Base-by-base conservation (phyloP, 2,797 vertebrate species). In the Cirrhinus molitorella region DNA sequence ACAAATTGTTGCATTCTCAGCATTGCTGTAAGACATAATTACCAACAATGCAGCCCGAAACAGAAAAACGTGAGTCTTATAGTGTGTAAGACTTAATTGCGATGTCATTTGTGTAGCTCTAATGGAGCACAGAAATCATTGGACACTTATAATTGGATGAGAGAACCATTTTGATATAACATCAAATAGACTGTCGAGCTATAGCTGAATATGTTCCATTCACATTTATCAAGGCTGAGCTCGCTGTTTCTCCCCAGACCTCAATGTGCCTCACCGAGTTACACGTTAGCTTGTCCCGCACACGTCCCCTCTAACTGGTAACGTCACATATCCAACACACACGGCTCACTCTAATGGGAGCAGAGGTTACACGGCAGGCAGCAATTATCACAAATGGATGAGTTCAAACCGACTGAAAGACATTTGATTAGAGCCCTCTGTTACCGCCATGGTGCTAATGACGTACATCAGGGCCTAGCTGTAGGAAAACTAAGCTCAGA, bases 301-400 rank as follows among this genome's bases (percentile, higher is more conserved):
- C 25, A 63, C 51, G 76, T 78, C 28, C 81, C 87, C 88, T 83
- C 80, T 90, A 92, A 92, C 93, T 89, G 92, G 92, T 94, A 89
- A 88, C 79, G 12, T 84, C 77, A 57, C 68, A 88, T 79, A 86
- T 82, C 73, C 79, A 79, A 57, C 78, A 66, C 75, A 34, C 66
- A 37, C 40, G 11, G 51, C 55, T 21, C 31, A 11, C 66, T 47
- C 83, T 85, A 82, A 85, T 85, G 17, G 75, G 71, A 87, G 75
- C 66, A 84, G 85, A 91, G 88, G 89, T 88, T 72, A 86, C 83
- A 87, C 21, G 63, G 86, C 79, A 83, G 87, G 92, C 90, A 88
- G 89, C 84, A 85, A 94, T 96, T 94, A 93, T 93, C 93, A 92
- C 94, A 95, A 95, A 93, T 93, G 95, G 93, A 92, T 94, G 92